Base-by-base conservation (phyloP, 2,113 vertebrate species). In the Thalassoma bifasciatum region DNA sequence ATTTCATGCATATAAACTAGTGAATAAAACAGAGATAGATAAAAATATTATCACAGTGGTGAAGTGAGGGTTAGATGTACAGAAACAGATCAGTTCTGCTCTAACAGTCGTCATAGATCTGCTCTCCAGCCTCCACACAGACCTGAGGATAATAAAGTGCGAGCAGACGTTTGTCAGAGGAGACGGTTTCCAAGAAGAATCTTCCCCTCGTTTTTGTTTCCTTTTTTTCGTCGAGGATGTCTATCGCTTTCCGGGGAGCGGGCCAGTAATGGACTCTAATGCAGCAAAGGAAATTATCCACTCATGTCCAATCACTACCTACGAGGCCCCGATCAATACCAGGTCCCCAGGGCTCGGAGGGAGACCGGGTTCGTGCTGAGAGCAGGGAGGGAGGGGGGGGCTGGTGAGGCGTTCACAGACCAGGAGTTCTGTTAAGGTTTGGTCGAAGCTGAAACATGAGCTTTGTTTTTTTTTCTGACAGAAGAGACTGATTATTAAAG, bases 211-310 rank as follows among this genome's bases (percentile, higher is more conserved):
- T 44, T 40, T 57, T 50, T 54, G 2, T 3, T 40, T 47, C 24
- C 37, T 53, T 17, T 34, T 46, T 54, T 65, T 23, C 67, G 84
- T 79, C 52, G 79, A 89, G 79, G 83, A 88, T 82, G 88, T 89
- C 83, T 86, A 77, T 82, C 66, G 37, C 83, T 89, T 91, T 86
- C 90, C 82, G 86, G 88, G 73, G 86, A 85, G 80, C 77, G 68
- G 73, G 60, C 62, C 84, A 83, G 87, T 92, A 93, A 93, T 92
- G 90, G 88, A 86, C 87, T 85, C 88, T 92, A 91, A 92, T 91
- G 90, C 88, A 92, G 82, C 87, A 86, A 89, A 92, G 88, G 88
- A 92, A 93, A 92, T 90, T 53, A 91, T 88, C 89, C 88, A 88
- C 92, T 90, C 89, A 85, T 63, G 89, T 88, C 87, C 86, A 91